Conservation (phyloP, 1,140 invertebrate genomes). For the Drosophila rufa region DNA sequence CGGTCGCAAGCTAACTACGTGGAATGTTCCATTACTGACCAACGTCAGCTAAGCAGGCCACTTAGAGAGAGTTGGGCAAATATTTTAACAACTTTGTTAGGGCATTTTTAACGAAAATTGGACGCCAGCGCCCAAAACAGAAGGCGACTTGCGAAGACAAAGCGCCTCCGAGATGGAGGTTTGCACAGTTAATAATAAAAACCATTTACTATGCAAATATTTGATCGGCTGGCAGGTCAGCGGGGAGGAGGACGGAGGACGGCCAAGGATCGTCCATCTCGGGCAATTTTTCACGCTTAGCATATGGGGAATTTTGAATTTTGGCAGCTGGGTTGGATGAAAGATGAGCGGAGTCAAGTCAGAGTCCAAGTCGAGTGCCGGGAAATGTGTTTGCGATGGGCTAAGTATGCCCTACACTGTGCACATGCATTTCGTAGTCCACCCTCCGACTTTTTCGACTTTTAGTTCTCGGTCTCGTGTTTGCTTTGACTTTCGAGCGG, state of each 20-base stretch:
- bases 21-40: slow-evolving; percentile 34
- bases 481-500: slow-evolving; percentile 71
- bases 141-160: slow-evolving; percentile 7
- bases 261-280: slow-evolving; percentile 33
- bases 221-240: slow-evolving; percentile 44
- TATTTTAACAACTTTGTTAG: slow-evolving; percentile 79
- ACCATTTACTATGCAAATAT: slow-evolving; percentile 83
- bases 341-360: slow-evolving; percentile 37
- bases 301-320: slow-evolving; percentile 67
- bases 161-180: slow-evolving; percentile 50
- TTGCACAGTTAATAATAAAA: slow-evolving; percentile 81
- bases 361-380: slow-evolving; percentile 34
- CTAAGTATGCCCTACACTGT: slow-evolving; percentile 67
- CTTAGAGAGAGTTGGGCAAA: slow-evolving; percentile 56
- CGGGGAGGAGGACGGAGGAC: not conserved
- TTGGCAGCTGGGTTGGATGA: slow-evolving; percentile 42
- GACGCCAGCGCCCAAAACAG: slow-evolving; percentile 8
- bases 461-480: slow-evolving; percentile 30
- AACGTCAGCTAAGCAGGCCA: slow-evolving; percentile 42
- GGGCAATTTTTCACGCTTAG: slow-evolving; percentile 74
- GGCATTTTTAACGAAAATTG: slow-evolving; percentile 73
- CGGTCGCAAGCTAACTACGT: not conserved
- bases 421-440: slow-evolving; percentile 46
- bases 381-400: slow-evolving; percentile 76
- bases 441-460: slow-evolving; percentile 23